Evolutionary conservation across 2,797 vertebrate genomes (phyloP).

Genomic region (Manis pentadactyla): DNA sequence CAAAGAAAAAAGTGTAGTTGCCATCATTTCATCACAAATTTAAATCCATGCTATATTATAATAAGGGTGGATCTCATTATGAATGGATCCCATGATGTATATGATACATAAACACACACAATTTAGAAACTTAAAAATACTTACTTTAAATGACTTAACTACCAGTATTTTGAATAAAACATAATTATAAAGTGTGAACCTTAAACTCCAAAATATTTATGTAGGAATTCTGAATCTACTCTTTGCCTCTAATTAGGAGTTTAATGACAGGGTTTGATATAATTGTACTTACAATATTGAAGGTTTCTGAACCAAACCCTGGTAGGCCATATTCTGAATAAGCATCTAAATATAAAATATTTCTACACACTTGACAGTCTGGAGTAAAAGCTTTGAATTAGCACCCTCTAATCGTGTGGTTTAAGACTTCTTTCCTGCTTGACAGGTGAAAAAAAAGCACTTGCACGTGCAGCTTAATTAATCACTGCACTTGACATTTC

Average conservation of each 20-base stretch:
- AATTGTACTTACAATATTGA: conserved; percentile 56
- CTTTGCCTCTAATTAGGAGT: conserved; percentile 61
- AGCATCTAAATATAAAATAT: conserved; percentile 81
- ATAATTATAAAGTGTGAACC: conserved; percentile 59
- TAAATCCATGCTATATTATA: conserved; percentile 34
- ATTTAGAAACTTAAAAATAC: conserved; percentile 51
- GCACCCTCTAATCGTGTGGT: conserved; percentile 82
- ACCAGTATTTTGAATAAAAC: conserved; percentile 59
- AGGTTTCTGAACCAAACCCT: conserved; percentile 68
- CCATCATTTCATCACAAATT: conserved; percentile 46
- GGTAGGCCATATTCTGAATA: conserved; percentile 62
- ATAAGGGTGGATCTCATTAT: conserved; percentile 12
- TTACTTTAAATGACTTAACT: conserved; percentile 56
- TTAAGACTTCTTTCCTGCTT: conserved; percentile 86
- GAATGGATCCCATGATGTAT: neutral
- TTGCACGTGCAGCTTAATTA: conserved; percentile 95
- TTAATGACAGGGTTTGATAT: conserved; percentile 68
- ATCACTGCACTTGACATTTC: conserved; percentile 93
- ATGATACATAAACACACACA: neutral
- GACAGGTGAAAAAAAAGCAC: conserved; percentile 93
- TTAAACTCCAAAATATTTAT: conserved; percentile 72
- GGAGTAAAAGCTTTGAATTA: conserved; percentile 82
- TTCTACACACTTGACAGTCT: conserved; percentile 74
- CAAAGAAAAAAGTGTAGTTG: conserved; percentile 29
- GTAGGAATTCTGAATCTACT: conserved; percentile 56